These are phyloP conservation scores for Myotis brandtii DNA, from an alignment of 2,113 vertebrate genomes.

Conservation along the genomic window DNA sequence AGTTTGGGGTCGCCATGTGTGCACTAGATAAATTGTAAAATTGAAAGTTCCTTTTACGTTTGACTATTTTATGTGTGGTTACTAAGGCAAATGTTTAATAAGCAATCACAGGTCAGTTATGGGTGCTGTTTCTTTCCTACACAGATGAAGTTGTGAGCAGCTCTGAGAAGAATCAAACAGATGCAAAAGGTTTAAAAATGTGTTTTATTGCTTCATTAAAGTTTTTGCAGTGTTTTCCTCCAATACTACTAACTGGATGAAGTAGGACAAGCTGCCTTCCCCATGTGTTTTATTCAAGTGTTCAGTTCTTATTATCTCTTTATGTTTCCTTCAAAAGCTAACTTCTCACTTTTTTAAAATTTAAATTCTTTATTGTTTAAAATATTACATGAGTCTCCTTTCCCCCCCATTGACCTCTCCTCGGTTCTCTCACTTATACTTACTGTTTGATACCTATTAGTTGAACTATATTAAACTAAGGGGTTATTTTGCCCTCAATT, in stretches of 20 bases:
- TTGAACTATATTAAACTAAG: background rate
- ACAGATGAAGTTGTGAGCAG: constrained; percentile 27
- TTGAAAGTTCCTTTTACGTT: constrained; percentile 68
- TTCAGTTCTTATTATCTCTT: background rate
- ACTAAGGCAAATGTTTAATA: constrained; percentile 77
- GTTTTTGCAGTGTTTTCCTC: constrained; percentile 70
- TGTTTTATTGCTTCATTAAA: constrained; percentile 76
- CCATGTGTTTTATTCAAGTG: background rate
- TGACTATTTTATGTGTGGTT: constrained; percentile 49
- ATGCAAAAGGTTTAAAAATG: constrained; percentile 66
- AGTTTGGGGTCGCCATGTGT: constrained; percentile 59
- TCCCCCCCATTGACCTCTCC: too few species aligned
- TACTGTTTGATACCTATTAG: background rate
- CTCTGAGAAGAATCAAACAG: constrained; percentile 61
- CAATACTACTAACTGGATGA: constrained; percentile 53
- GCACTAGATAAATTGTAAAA: constrained; percentile 45
- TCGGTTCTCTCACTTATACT: background rate
- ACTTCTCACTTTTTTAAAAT: background rate
- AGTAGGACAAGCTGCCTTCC: constrained; percentile 51
- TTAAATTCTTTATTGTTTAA: too few species aligned
- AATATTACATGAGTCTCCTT: too few species aligned
- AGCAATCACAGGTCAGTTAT: constrained; percentile 55
- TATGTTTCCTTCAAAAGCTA: constrained; percentile 35
- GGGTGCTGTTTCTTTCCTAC: constrained; percentile 50
- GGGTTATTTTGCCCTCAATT: background rate